Evolutionary conservation across 2,888 invertebrate genomes (phyloP), one percentile per base, ranked within the genome.

Genomic region (Mythimna loreyi): DNA sequence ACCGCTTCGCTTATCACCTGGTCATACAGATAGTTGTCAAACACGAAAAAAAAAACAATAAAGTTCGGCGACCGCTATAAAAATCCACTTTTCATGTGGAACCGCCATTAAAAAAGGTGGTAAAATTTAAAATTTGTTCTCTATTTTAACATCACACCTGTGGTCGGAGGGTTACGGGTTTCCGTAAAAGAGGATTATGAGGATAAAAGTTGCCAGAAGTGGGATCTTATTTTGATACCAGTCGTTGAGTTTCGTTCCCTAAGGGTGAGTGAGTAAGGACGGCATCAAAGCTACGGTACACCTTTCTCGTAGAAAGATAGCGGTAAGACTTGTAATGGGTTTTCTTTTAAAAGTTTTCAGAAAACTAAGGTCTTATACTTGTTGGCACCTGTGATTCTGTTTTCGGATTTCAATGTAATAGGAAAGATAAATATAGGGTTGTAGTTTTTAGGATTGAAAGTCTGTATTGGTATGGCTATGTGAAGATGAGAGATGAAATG

Each of bases 131-230:
- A 72, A 68, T 65, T 64, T 28, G 50, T 50, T 57, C 53, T 49
- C 23, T 36, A 59, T 70, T 71, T 62, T 25, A 69, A 59, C 47
- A 71, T 80, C 65, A 65, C 77, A 76, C 65, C 72, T 76, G 78
- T n/a, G 65, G 61, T 77, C 36, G 23, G 50, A 62, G 50, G 68
- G 77, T 64, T 53, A 50, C 53, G 25, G 63, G 49, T 56, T 65
- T 40, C 60, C 47, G 62, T 65, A 49, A 76, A 69, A 45, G 43
- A 61, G 61, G 61, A 36, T 70, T 62, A 63, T 23, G 9, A 3
- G 52, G 70, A 60, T 64, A 64, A 19, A 70, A 70, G 53, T 76
- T 80, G 13, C 25, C 52, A 33, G 49, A 76, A 75, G 19, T 40
- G 61, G 61, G 49, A 79, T 74, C 55, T 62, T 53, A 59, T 75